Conservation (phyloP, 2,113 vertebrate genomes). For the Lagenorhynchus albirostris region DNA sequence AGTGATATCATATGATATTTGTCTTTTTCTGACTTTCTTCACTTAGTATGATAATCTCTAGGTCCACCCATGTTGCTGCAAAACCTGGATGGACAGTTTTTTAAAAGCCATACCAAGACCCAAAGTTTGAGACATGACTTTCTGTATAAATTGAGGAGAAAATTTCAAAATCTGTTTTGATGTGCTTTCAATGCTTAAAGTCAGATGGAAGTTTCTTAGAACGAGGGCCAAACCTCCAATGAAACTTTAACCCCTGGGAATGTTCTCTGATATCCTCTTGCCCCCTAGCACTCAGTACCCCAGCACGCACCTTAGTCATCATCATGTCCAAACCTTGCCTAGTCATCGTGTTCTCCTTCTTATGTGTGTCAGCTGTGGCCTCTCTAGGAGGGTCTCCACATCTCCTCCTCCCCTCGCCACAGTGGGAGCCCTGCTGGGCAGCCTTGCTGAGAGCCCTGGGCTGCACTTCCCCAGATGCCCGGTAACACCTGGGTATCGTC, state of each 20-base stretch:
- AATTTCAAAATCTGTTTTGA: neutral
- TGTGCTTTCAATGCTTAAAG: neutral
- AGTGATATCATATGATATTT: neutral
- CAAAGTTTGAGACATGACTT: neutral
- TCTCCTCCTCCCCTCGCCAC: fast-evolving
- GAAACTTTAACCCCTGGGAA: too few species aligned
- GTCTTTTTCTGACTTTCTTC: neutral
- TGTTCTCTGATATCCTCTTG: neutral
- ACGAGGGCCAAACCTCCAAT: neutral
- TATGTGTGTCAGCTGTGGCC: fast-evolving
- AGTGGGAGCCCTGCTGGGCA: neutral
- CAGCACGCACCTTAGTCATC: too few species aligned
- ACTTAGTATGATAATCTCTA: neutral
- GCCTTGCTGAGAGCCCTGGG: neutral
- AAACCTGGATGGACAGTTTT: neutral
- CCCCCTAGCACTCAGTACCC: neutral
- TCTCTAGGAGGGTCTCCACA: neutral
- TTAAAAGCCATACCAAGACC: neutral
- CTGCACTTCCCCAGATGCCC: neutral
- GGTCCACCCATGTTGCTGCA: neutral
- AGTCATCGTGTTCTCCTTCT: neutral
- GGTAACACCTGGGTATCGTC: neutral
- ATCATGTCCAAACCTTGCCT: neutral
- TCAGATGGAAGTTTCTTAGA: neutral
- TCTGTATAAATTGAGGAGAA: neutral